These are phyloP conservation scores for Heteronetta atricapilla DNA, from an alignment of 2,113 vertebrate genomes.

Conservation along the genomic window DNA sequence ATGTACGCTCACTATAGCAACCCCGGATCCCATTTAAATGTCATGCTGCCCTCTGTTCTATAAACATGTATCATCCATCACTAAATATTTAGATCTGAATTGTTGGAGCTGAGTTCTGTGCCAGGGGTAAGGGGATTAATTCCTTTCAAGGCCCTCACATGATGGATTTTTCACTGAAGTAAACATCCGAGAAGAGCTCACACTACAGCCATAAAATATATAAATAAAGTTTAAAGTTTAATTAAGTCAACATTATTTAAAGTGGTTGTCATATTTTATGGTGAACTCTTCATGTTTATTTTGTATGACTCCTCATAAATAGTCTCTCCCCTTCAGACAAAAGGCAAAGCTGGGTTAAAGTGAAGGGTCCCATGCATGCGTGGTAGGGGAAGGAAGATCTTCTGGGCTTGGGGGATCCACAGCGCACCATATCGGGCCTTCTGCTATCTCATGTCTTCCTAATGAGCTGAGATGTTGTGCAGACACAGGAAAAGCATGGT, in stretches of 20 bases:
- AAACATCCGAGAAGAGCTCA: conserved; percentile 87
- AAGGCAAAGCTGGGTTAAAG: conserved; percentile 73
- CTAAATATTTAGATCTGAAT: conserved; percentile 91
- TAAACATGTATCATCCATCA: conserved; percentile 89
- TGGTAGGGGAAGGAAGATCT: conserved; percentile 57
- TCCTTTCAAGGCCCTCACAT: conserved; percentile 85
- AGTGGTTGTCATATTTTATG: conserved; percentile 85
- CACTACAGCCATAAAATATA: conserved; percentile 84
- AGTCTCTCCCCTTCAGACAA: conserved; percentile 77
- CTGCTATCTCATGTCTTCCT: conserved; percentile 69
- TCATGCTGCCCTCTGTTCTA: conserved; percentile 84
- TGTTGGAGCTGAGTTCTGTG: conserved; percentile 85
- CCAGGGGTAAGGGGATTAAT: conserved; percentile 88
- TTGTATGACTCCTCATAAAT: conserved; percentile 82
- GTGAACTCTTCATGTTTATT: conserved; percentile 83
- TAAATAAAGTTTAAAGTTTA: conserved; percentile 88
- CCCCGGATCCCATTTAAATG: conserved; percentile 82
- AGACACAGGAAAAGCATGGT: conserved; percentile 72
- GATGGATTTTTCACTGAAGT: conserved; percentile 86
- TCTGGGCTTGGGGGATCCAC: conserved; percentile 2
- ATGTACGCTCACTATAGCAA: conserved; percentile 76
- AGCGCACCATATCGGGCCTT: conserved; percentile 13
- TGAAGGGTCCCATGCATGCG: conserved; percentile 57
- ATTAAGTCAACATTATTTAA: conserved; percentile 88
- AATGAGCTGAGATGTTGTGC: conserved; percentile 71